phyloP scores from a whole-genome alignment of 2,113 vertebrate species.

The Oncorhynchus clarkii region DNA sequence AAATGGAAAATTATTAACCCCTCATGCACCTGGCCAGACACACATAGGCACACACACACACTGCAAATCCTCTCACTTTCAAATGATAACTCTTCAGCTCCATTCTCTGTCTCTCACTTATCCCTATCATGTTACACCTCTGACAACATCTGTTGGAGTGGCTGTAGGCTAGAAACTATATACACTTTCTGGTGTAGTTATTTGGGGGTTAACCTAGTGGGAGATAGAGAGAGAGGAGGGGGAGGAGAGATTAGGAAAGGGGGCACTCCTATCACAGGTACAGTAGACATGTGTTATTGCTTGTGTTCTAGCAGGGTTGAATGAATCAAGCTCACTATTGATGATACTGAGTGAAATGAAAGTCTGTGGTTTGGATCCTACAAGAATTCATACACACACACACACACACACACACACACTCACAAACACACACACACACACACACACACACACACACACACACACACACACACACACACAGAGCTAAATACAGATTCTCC shows the following conservation, averaged over 20 bases:
- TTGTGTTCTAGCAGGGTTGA: too few species aligned
- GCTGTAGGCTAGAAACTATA: neutral
- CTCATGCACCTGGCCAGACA: neutral
- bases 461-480: neutral
- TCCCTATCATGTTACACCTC: neutral
- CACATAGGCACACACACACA: neutral
- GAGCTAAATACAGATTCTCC: too few species aligned
- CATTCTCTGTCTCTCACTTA: neutral
- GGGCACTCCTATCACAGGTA: too few species aligned
- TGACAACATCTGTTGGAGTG: neutral
- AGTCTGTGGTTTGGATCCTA: neutral
- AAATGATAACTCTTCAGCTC: neutral
- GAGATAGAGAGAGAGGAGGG: neutral
- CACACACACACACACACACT: conserved; percentile 28
- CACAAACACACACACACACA: conserved; percentile 2
- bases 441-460: conserved; percentile 30
- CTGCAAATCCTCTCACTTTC: neutral
- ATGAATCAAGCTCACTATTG: neutral
- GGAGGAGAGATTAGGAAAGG: neutral
- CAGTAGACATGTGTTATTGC: too few species aligned
- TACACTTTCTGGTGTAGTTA: neutral
- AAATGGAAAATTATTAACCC: neutral
- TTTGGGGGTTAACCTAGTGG: neutral
- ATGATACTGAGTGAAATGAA: neutral
- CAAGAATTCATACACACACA: neutral